A percentile compares a stretch with the other conserved stretches of the same genome.
Conservation (phyloP, 2,888 invertebrate genomes). For the Myathropa florea region DNA sequence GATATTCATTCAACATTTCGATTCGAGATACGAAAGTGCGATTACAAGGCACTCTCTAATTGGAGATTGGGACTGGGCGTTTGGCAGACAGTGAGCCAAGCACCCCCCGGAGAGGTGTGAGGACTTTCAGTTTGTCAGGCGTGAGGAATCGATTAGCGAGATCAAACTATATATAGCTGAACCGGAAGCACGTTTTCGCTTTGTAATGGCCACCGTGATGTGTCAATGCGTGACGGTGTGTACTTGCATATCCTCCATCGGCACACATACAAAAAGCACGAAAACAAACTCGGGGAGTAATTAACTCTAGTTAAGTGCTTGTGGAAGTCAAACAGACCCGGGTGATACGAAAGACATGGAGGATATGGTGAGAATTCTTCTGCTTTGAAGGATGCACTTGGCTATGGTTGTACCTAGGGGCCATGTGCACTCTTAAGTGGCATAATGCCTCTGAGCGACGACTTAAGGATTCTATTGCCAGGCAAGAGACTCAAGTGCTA, state of each 20-base stretch:
- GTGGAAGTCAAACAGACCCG: constrained; percentile 1
- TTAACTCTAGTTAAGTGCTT: constrained; percentile 35
- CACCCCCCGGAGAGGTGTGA: neutral
- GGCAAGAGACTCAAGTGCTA: neutral
- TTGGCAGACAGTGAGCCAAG: neutral
- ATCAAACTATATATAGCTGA: neutral
- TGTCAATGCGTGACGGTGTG: neutral
- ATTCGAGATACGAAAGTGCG: neutral
- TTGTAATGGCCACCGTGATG: neutral
- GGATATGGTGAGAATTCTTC: neutral
- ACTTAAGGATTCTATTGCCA: neutral
- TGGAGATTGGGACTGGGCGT: neutral
- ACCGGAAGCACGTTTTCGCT: neutral
- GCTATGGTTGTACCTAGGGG: neutral
- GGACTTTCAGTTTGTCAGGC: neutral
- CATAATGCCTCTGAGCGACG: neutral
- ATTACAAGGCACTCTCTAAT: neutral
- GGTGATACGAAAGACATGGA: neutral
- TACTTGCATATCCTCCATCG: neutral
- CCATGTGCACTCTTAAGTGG: neutral
- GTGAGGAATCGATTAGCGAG: neutral
- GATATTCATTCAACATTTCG: neutral
- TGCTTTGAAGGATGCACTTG: neutral
- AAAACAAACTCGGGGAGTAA: constrained; percentile 19
- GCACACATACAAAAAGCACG: neutral